phyloP scores from a whole-genome alignment of 2,888 invertebrate genomes.

The Cheilosia variabilis region DNA sequence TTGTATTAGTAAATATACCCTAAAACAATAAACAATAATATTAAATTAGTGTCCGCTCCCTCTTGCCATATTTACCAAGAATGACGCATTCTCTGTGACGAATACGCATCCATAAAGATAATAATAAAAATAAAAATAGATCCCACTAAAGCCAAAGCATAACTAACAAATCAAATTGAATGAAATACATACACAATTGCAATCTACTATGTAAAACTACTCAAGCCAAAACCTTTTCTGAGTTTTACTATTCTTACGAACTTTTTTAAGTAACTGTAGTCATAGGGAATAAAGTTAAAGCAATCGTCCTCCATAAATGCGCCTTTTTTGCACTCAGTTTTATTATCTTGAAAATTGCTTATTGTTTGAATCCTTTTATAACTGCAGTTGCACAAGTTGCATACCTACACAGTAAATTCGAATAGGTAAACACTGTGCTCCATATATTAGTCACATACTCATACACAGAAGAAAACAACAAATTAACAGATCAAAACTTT shows the following conservation, averaged over 20 bases:
- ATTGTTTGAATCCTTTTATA: conserved; percentile 60
- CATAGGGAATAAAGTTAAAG: conserved; percentile 81
- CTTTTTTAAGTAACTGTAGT: conserved; percentile 82
- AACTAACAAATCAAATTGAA: conserved; percentile 47
- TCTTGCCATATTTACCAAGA: neutral
- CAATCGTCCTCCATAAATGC: conserved; percentile 81
- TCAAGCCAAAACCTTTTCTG: conserved; percentile 52
- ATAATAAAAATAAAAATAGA: neutral
- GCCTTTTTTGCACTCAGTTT: conserved; percentile 11
- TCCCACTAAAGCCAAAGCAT: conserved; percentile 4
- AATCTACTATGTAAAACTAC: conserved; percentile 52
- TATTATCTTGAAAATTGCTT: conserved; percentile 5
- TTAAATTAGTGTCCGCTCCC: too few relatives aligned
- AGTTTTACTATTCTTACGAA: conserved; percentile 78
- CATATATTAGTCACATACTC: conserved; percentile 61
- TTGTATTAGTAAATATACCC: too few relatives aligned
- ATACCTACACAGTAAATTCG: conserved; percentile 7
- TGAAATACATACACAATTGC: conserved; percentile 25
- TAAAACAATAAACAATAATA: too few relatives aligned
- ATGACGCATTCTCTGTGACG: neutral
- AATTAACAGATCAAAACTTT: conserved; percentile 42
- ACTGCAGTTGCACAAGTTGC: conserved; percentile 23
- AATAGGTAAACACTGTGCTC: conserved; percentile 28
- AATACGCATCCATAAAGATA: neutral
- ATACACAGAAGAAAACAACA: neutral